Conservation (phyloP, 2,888 invertebrate genomes). For the Epinotia demarniana region DNA sequence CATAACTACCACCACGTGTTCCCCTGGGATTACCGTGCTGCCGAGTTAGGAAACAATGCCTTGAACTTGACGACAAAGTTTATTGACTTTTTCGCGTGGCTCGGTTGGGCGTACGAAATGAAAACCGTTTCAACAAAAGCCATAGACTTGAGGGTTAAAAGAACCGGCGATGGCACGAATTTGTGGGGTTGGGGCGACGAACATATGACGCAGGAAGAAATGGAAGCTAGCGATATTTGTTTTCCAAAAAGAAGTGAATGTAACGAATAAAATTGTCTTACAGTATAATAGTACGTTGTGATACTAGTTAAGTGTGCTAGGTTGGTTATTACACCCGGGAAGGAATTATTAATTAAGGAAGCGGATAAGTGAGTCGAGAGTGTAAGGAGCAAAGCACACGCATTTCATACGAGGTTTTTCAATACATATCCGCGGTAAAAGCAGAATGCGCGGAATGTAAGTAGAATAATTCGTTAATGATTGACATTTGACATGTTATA, state of each 20-base stretch:
- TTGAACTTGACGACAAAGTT: slow-evolving; percentile 62
- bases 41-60: slow-evolving; percentile 62
- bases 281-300: too few species aligned
- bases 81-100: slow-evolving; percentile 63
- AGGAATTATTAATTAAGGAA: too few species aligned
- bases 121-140: slow-evolving; percentile 55
- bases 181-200: slow-evolving; percentile 46
- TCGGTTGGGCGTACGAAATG: slow-evolving; percentile 67
- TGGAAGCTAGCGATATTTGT: neutral
- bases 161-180: slow-evolving; percentile 47
- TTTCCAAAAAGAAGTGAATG: neutral
- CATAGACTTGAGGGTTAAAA: slow-evolving; percentile 43
- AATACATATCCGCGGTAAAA: too few species aligned
- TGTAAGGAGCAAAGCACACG: too few species aligned
- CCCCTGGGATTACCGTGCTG: slow-evolving; percentile 65
- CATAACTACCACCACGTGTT: slow-evolving; percentile 67
- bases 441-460: too few species aligned
- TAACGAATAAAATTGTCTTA: neutral
- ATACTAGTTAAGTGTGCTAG: too few species aligned
- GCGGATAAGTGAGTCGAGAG: too few species aligned
- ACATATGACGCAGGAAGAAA: slow-evolving; percentile 19
- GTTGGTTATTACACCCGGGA: too few species aligned
- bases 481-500: too few species aligned
- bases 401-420: too few species aligned
- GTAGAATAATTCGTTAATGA: too few species aligned